These are phyloP conservation scores for Cygnus atratus DNA, from an alignment of 2,113 vertebrate species.

Conservation along the genomic window DNA sequence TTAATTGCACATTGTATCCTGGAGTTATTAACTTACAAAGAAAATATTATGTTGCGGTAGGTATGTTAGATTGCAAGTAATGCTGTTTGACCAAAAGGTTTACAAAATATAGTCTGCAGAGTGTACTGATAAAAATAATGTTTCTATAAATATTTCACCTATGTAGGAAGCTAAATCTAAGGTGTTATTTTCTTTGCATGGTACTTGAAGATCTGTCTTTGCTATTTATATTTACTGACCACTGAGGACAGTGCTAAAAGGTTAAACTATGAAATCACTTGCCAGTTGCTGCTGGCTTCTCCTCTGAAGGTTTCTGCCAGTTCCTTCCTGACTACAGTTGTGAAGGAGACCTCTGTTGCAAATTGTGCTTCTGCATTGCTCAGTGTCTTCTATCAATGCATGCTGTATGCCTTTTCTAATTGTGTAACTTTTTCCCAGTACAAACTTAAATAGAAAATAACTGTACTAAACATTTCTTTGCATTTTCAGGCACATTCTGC, in stretches of 20 bases:
- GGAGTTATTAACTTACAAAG: background rate
- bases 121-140: background rate
- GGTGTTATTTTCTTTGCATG: background rate
- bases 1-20: background rate
- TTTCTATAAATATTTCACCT: background rate
- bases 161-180: background rate
- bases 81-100: background rate
- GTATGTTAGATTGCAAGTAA: background rate
- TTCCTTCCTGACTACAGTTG: background rate
- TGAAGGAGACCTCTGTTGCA: background rate
- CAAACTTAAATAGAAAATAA: background rate
- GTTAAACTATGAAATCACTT: background rate
- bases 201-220: background rate
- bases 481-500: background rate
- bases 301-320: background rate
- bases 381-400: background rate
- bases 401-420: background rate
- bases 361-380: background rate
- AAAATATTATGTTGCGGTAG: background rate
- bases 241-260: background rate
- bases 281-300: background rate
- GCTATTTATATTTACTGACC: background rate
- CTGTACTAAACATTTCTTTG: background rate
- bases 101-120: background rate
- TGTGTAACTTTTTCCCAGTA: background rate